Evolutionary conservation across 2,888 invertebrate genomes (phyloP).

Genomic region (Sicus ferrugineus): DNA sequence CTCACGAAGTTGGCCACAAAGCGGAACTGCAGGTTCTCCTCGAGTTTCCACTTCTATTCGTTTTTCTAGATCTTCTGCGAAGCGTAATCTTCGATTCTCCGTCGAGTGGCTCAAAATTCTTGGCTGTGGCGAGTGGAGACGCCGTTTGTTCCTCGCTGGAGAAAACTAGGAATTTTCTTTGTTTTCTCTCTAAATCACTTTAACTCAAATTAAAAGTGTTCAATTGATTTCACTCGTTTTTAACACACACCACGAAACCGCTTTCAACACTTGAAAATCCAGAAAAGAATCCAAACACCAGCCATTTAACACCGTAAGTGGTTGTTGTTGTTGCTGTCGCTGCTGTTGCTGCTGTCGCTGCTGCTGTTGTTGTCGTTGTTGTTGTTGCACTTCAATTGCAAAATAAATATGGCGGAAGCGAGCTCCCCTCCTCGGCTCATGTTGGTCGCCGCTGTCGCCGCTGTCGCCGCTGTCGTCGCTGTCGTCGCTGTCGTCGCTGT

Average conservation of each 20-base stretch:
- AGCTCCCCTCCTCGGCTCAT: slow-evolving; percentile 48
- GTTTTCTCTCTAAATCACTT: too few relatives aligned
- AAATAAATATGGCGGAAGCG: slow-evolving; percentile 57
- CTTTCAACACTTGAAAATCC: too few relatives aligned
- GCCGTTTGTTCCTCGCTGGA: slow-evolving; percentile 43
- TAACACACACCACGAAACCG: too few relatives aligned
- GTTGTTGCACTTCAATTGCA: slow-evolving; percentile 38
- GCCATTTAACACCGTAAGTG: not conserved
- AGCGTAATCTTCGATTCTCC: too few relatives aligned
- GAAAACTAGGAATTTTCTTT: too few relatives aligned
- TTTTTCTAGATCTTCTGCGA: slow-evolving; percentile 32
- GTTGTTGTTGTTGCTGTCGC: not conserved
- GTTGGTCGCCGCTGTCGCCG: slow-evolving; percentile 25
- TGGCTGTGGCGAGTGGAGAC: slow-evolving; percentile 55
- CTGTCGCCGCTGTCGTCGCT: slow-evolving; percentile 3
- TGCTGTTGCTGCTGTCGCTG: not conserved
- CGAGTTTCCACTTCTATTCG: slow-evolving; percentile 44
- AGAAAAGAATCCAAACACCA: too few relatives aligned
- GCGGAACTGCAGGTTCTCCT: slow-evolving; percentile 59
- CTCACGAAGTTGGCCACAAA: slow-evolving; percentile 44
- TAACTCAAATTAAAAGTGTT: too few relatives aligned
- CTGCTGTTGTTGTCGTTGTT: not conserved
- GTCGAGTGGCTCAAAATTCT: too few relatives aligned
- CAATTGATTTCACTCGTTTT: too few relatives aligned
- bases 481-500: not conserved